These are phyloP conservation scores for Eptatretus burgeri DNA, from an alignment of 2,113 vertebrate species.

Conservation along the genomic window DNA sequence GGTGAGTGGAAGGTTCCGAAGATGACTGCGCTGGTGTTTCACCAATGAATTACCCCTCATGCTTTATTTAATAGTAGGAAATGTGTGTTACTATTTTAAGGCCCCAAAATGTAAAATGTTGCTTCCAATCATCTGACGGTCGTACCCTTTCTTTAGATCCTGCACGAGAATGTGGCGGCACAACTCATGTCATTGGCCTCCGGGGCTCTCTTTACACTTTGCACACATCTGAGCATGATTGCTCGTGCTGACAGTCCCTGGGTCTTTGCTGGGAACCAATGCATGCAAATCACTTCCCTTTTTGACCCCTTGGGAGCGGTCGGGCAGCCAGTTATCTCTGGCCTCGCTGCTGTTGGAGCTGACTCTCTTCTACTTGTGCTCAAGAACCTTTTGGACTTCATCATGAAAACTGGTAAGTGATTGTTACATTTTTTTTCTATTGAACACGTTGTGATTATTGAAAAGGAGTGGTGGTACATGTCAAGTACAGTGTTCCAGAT, in stretches of 20 bases:
- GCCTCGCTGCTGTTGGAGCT: background rate
- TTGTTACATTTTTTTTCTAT: too few relatives aligned
- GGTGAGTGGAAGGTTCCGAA: too few relatives aligned
- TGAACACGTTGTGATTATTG: too few relatives aligned
- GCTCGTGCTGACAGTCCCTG: background rate
- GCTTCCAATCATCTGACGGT: too few relatives aligned
- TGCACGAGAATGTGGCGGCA: background rate
- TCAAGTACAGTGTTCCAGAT: too few relatives aligned
- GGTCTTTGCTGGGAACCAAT: background rate
- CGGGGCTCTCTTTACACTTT: constrained; percentile 2
- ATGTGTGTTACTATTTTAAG: too few relatives aligned
- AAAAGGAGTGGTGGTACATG: too few relatives aligned
- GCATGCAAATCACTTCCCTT: too few relatives aligned
- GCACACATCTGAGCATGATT: background rate
- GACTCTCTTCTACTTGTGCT: background rate
- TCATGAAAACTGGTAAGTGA: background rate
- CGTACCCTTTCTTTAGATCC: background rate
- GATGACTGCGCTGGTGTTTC: too few relatives aligned
- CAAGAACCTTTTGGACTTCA: background rate
- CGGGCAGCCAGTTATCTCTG: constrained; percentile 1
- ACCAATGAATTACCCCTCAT: too few relatives aligned
- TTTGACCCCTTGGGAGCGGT: background rate
- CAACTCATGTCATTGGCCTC: background rate
- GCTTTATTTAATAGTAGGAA: too few relatives aligned
- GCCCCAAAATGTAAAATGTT: too few relatives aligned